Conservation (phyloP, 2,797 vertebrate species). For the Pseudochirops cupreus region DNA sequence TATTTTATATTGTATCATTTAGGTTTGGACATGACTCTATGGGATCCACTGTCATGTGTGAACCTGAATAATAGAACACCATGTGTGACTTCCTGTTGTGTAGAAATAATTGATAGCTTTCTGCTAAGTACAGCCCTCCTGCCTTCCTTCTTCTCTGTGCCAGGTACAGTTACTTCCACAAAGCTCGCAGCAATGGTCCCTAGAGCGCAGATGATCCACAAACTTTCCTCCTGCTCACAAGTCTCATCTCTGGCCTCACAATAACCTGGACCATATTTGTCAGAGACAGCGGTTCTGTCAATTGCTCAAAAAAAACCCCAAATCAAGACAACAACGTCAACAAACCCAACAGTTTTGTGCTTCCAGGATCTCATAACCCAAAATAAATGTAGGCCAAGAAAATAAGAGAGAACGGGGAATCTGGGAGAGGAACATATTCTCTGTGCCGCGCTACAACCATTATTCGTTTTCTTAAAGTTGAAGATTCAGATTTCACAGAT, state of each 20-base stretch:
- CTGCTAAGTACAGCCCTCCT: fast-evolving
- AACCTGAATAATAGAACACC: not conserved
- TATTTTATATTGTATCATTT: not conserved
- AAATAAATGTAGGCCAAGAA: conserved; percentile 58
- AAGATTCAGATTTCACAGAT: conserved; percentile 50
- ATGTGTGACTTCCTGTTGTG: not conserved
- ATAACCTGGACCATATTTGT: conserved; percentile 45
- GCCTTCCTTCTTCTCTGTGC: conserved; percentile 28
- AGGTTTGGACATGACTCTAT: not conserved
- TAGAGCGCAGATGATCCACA: conserved; percentile 1
- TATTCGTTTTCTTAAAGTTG: conserved; percentile 1
- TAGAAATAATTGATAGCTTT: not conserved
- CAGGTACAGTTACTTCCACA: not conserved
- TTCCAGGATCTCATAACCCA: conserved; percentile 55
- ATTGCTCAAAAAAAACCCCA: conserved; percentile 37
- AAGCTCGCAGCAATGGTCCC: not conserved
- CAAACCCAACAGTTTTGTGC: not conserved
- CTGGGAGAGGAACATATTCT: conserved; percentile 52
- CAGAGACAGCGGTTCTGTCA: conserved; percentile 63
- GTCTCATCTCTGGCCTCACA: conserved; percentile 52
- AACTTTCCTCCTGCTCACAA: conserved; percentile 33
- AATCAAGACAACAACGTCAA: not conserved
- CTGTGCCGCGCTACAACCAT: conserved; percentile 38
- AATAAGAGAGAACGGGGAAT: conserved; percentile 45
- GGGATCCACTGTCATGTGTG: not conserved